Evolutionary conservation across 2,113 vertebrate genomes (phyloP).

Genomic region (Crotalus helleri): DNA sequence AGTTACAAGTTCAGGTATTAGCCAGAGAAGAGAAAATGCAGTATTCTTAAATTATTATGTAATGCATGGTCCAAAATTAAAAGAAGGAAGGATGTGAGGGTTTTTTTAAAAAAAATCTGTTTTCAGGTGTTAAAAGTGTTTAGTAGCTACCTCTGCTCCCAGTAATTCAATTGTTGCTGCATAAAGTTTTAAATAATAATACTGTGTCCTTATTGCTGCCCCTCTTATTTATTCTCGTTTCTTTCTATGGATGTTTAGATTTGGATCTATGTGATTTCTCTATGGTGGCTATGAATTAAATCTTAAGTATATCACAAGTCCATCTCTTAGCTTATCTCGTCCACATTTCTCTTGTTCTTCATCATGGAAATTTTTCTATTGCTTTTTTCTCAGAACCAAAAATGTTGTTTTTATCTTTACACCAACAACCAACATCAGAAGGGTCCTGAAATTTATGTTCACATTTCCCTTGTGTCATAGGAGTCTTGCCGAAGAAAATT

Average conservation of each 20-base stretch:
- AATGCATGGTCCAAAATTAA: background rate
- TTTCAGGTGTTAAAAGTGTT: background rate
- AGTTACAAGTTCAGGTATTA: background rate
- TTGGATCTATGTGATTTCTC: background rate
- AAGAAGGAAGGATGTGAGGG: background rate
- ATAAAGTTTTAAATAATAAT: background rate
- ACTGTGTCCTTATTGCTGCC: background rate
- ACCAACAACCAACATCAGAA: background rate
- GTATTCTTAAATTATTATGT: background rate
- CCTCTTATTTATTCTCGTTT: background rate
- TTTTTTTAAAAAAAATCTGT: background rate
- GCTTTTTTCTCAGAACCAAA: background rate
- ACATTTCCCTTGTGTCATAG: constrained; percentile 30
- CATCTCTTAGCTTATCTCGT: background rate
- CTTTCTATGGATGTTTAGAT: background rate
- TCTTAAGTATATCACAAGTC: background rate
- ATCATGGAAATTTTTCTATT: background rate
- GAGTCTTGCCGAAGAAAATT: constrained; percentile 44
- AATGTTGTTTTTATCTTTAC: background rate
- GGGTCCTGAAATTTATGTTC: constrained; percentile 2
- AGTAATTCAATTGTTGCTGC: background rate
- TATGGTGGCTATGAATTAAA: background rate
- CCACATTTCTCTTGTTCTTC: background rate
- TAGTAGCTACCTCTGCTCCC: background rate
- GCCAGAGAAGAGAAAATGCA: background rate